Evolutionary conservation across 2,888 invertebrate genomes (phyloP), one percentile per base, ranked within the genome.

Genomic region (Cylloceria caligata): DNA sequence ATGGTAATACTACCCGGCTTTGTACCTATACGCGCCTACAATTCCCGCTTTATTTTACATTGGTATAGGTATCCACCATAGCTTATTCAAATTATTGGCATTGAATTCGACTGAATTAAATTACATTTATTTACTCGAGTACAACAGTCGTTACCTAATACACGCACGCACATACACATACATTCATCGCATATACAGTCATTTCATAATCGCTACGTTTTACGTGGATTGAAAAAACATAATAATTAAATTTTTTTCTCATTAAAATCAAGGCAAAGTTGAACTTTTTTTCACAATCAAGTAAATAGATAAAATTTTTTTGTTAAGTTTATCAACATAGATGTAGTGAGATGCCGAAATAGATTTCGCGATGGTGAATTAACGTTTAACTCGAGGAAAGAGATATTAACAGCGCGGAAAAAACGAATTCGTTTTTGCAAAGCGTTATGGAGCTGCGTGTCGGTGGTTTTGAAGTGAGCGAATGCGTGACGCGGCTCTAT

Each of bases 341-440:
- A 24, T 2, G 2, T 13, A 55, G 27, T 30, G 19, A 16, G 60
- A 60, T 34, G 65, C 45, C 45, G n/a, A 27, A 45, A 45, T 24
- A 16, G 65, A 65, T 65, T 45, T 24, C 16, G 27, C 45, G 45
- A 55, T 21, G 68, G 30, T 39, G 13, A 55, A n/a, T 69, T 24
- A 52, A 7, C 21, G 24, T 52, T 52, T 27, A 24, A 55, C 39
- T 49, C 67, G 36, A 4, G 6, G 21, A 16, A 16, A 1, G 39
- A 3, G 52, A 39, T 36, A 30, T 55, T 24, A 34, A 60, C 16
- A 34, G 6, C 24, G 36, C n/a, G n/a, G n/a, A 36, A 55, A 78
- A 73, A 72, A 65, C 52, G 60, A 68, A 68, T 80, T 81, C 86
- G 83, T 85, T 87, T 87, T 86, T 34, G 85, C 75, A 72, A 74